Percentiles rank a stretch among this genome's conserved stretches.
Conservation (phyloP, 2,113 vertebrate species). For the Suricata suricatta region DNA sequence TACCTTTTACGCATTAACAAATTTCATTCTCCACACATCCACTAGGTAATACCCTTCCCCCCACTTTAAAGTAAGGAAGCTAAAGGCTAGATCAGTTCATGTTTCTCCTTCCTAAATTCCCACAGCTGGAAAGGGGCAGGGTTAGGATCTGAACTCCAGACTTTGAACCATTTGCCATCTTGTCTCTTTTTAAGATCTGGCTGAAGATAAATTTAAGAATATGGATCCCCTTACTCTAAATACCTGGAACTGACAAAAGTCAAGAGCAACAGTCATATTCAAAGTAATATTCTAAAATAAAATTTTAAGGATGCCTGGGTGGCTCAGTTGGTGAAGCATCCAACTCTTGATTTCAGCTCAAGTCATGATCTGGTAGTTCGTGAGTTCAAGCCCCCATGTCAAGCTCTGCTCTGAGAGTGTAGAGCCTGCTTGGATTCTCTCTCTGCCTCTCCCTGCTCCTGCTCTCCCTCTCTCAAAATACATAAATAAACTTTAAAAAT, state of each 20-base stretch:
- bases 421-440: too few species aligned
- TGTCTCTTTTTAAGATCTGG: background rate
- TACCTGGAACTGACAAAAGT: background rate
- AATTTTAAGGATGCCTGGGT: background rate
- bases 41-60: background rate
- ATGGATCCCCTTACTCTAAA: background rate
- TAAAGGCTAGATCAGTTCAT: background rate
- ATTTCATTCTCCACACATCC: background rate
- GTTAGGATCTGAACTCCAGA: background rate
- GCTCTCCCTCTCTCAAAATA: too few species aligned
- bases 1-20: background rate
- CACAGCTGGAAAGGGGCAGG: background rate
- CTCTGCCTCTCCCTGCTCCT: too few species aligned
- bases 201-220: background rate
- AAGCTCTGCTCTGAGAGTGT: fast-evolving
- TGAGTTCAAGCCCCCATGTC: too few species aligned
- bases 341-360: too few species aligned
- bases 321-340: too few species aligned
- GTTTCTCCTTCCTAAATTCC: background rate
- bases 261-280: background rate
- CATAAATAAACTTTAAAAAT: too few species aligned
- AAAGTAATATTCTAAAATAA: constrained; percentile 1
- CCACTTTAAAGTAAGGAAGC: background rate
- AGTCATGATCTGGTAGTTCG: too few species aligned
- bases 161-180: background rate